Evolutionary conservation across 2,797 vertebrate species (phyloP).

Genomic region (Mus minutoides): DNA sequence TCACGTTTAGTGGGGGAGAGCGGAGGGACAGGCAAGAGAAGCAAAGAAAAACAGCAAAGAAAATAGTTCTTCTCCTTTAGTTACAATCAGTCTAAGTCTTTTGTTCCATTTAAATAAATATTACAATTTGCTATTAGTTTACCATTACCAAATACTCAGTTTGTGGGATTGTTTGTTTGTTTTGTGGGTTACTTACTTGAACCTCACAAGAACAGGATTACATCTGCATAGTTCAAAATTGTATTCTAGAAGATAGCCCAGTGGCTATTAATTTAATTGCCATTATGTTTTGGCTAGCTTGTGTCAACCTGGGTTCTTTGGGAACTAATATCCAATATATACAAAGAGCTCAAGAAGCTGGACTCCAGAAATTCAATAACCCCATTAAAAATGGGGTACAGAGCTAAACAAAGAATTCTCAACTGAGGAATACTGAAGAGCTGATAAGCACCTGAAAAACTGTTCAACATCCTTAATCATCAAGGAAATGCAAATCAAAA

Average conservation of each 20-base stretch:
- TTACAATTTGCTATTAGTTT: neutral
- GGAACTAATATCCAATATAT: no score
- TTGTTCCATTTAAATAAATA: neutral
- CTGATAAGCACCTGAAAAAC: no score
- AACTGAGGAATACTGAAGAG: no score
- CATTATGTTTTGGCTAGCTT: neutral
- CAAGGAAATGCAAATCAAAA: no score
- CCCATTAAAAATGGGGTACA: no score
- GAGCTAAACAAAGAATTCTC: no score
- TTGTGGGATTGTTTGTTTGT: neutral
- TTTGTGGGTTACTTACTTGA: neutral
- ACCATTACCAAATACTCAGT: neutral
- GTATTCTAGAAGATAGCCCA: neutral
- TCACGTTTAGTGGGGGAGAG: slow-evolving; percentile 1
- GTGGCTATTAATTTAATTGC: slow-evolving; percentile 20
- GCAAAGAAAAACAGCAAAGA: neutral
- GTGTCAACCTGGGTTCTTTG: neutral
- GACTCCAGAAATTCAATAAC: no score
- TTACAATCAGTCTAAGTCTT: neutral
- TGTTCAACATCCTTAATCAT: no score
- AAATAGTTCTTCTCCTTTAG: neutral
- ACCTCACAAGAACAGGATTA: neutral
- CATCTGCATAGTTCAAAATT: neutral
- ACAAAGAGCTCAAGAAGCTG: no score
- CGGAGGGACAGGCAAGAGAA: neutral